phyloP scores from a whole-genome alignment of 2,888 invertebrate species.

The Xanthia icteritia region DNA sequence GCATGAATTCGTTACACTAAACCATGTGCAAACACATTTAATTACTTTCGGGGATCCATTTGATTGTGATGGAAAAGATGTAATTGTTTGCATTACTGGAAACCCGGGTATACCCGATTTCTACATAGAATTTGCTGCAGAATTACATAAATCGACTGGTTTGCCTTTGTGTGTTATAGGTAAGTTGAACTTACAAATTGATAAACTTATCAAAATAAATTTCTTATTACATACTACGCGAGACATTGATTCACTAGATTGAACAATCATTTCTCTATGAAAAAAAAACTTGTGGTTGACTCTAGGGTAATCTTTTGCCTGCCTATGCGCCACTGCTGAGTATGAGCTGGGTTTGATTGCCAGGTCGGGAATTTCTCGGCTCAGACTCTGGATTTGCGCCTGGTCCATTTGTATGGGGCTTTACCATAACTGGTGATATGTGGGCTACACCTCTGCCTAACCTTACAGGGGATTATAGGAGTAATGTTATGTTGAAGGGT shows the following conservation, averaged over 20 bases:
- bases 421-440: neutral
- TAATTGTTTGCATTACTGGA: slow-evolving; percentile 95
- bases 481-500: neutral
- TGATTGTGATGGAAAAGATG: slow-evolving; percentile 88
- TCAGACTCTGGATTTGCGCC: neutral
- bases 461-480: neutral
- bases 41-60: slow-evolving; percentile 94
- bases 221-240: neutral
- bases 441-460: neutral
- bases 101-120: slow-evolving; percentile 97
- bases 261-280: no score
- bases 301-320: neutral
- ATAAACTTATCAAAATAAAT: neutral
- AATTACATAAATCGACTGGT: slow-evolving; percentile 91
- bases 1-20: slow-evolving; percentile 82
- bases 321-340: neutral
- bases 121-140: slow-evolving; percentile 93
- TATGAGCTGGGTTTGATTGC: neutral
- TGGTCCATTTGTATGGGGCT: neutral
- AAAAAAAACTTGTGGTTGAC: neutral
- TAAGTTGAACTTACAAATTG: slow-evolving; percentile 70
- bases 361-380: neutral
- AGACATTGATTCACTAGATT: neutral
- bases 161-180: slow-evolving; percentile 95
- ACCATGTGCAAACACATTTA: slow-evolving; percentile 93